These are phyloP conservation scores for Drosophila melanosoma DNA, from an alignment of 2,888 invertebrate genomes.

Conservation along the genomic window DNA sequence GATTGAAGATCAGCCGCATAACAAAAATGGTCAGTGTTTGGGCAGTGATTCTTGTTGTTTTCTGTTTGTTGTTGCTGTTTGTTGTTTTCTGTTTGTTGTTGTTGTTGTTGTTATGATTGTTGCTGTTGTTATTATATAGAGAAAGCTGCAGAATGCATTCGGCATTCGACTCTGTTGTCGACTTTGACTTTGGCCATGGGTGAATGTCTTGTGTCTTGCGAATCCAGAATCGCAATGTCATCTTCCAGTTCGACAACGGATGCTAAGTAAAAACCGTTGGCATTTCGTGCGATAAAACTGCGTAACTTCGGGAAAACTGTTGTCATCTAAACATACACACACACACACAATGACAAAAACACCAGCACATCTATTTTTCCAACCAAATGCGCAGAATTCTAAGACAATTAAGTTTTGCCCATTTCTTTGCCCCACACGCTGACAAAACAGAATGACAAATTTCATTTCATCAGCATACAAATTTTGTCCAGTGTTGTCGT, in stretches of 20 bases:
- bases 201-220: conserved; percentile 66
- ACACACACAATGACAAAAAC: background rate
- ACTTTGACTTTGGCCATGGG: conserved; percentile 56
- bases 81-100: conserved; percentile 16
- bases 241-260: conserved; percentile 76
- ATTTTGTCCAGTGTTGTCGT: conserved; percentile 59
- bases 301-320: conserved; percentile 51
- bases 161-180: conserved; percentile 17
- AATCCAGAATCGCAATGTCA: conserved; percentile 62
- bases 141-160: conserved; percentile 60
- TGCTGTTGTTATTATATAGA: conserved; percentile 23
- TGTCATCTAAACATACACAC: conserved; percentile 42
- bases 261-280: conserved; percentile 69
- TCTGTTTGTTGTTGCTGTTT: too few relatives aligned
- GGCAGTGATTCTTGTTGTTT: conserved; percentile 9
- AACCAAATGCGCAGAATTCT: conserved; percentile 58
- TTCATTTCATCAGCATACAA: conserved; percentile 41
- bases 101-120: conserved; percentile 4
- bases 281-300: conserved; percentile 73
- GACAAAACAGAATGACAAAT: conserved; percentile 60
- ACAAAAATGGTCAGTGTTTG: conserved; percentile 45
- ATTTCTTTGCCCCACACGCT: conserved; percentile 50
- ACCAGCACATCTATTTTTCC: conserved; percentile 12
- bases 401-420: conserved; percentile 67
- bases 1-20: conserved; percentile 58